phyloP scores from a whole-genome alignment of 1,140 invertebrate species.

The Halyomorpha halys region DNA sequence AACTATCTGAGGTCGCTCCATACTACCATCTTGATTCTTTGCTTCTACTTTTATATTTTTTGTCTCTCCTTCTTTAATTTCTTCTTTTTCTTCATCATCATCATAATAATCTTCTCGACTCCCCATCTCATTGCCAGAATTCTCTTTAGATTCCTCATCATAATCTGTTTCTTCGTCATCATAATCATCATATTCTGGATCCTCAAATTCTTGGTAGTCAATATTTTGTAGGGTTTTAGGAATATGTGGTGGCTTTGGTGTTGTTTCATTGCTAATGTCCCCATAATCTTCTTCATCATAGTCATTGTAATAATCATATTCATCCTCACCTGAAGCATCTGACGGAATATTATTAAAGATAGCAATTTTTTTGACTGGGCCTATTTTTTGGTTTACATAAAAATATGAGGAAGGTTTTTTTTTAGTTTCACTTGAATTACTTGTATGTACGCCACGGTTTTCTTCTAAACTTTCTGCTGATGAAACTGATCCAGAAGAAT shows the following conservation, averaged over 20 bases:
- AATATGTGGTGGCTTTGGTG: not conserved
- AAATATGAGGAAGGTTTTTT: too few species aligned
- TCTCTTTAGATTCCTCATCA: conserved; percentile 24
- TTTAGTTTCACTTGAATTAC: too few species aligned
- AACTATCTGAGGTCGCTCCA: not conserved
- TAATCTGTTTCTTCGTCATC: conserved; percentile 25
- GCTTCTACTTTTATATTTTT: not conserved
- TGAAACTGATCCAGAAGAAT: too few species aligned
- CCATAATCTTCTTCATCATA: conserved; percentile 25
- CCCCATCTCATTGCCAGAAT: not conserved
- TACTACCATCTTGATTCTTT: not conserved
- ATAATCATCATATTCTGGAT: conserved; percentile 25
- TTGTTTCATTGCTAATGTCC: conserved; percentile 4
- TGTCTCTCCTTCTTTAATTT: not conserved
- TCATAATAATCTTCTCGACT: conserved; percentile 1
- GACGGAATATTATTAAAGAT: not conserved
- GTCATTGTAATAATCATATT: conserved; percentile 25
- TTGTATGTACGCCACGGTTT: too few species aligned
- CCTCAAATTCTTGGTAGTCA: not conserved
- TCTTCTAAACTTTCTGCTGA: too few species aligned
- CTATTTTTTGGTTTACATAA: too few species aligned
- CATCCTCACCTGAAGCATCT: conserved; percentile 13
- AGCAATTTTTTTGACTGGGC: too few species aligned
- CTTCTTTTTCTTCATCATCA: conserved; percentile 9
- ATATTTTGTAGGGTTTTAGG: conserved; percentile 2